Evolutionary conservation across 2,113 vertebrate species (phyloP), one percentile per base, ranked within the genome.

Genomic region (Fregetta grallaria): DNA sequence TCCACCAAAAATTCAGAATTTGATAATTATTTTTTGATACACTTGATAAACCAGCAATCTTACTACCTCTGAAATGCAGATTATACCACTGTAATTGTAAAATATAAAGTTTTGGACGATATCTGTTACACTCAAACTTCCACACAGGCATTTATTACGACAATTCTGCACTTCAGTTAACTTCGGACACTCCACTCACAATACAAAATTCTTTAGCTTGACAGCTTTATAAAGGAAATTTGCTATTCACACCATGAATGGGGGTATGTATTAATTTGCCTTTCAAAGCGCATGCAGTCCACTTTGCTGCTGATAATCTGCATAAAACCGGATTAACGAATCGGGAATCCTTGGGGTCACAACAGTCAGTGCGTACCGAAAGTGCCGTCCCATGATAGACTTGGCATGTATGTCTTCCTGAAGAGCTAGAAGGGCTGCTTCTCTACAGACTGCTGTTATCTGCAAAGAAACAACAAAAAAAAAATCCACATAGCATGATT

Each of bases 361-460:
- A 1, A 98, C 59, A 30, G 65, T 81, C 97, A 99, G 97, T 1
- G 99, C 99, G 3, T 93, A 81, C 59, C 95, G 93, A 85, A 99
- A 99, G 97, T 99, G 99, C 81, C 75, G 96, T 94, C 92, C 96
- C 61, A 53, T 40, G 79, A 99, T 79, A 49, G 71, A 89, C 68
- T 92, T 94, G 38, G 99, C 99, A 62, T 98, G 82, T 84, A 99
- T 99, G 98, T 99, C 98, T 96, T 99, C 99, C 87, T 99, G 99
- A 36, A 99, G 98, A 85, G 99, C 99, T 62, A 98, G 97, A 20
- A 99, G 99, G 75, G 98, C 99, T 26, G 99, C 99, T 97, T 99
- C 99, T 96, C 98, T 98, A 92, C 99, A 99, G 77, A 99, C 97
- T 8, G 99, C 99, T 17, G 98, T 97, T 97, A 99, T 99, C 99